Conservation (phyloP, 2,888 invertebrate genomes). For the Spisula subtruncata region DNA sequence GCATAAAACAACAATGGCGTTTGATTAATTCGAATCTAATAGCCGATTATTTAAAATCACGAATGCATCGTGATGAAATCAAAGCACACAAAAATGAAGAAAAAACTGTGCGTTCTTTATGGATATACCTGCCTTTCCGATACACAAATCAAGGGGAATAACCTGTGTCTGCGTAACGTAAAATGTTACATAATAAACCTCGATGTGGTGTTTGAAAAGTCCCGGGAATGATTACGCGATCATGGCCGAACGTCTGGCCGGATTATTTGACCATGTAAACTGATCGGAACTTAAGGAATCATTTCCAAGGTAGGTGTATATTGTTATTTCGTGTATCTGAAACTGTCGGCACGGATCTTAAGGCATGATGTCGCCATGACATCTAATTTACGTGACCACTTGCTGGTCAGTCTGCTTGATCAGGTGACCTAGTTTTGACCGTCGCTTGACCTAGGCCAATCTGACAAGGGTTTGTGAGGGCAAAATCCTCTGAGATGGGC, state of each 20-base stretch:
- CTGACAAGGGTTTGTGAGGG: constrained; percentile 61
- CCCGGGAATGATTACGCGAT: constrained; percentile 67
- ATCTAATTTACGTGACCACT: constrained; percentile 61
- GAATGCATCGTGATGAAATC: too few species aligned
- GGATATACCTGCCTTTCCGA: constrained; percentile 1
- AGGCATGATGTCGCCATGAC: constrained; percentile 26
- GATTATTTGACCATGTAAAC: constrained; percentile 61
- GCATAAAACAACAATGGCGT: too few species aligned
- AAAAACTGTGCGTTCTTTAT: not conserved
- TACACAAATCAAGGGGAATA: constrained; percentile 61
- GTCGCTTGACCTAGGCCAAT: constrained; percentile 71
- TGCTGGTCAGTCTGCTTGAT: constrained; percentile 62
- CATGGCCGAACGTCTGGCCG: constrained; percentile 53
- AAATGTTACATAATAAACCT: constrained; percentile 72
- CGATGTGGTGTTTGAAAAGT: constrained; percentile 70
- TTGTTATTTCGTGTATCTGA: not conserved
- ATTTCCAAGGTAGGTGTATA: constrained; percentile 34
- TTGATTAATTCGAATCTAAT: not conserved
- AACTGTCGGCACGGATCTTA: not conserved
- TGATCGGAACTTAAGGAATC: constrained; percentile 39
- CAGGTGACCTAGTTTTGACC: constrained; percentile 71
- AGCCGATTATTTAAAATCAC: not conserved
- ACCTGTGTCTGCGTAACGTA: constrained; percentile 63
- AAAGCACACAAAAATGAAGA: not conserved
- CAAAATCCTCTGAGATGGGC: constrained; percentile 47